Percentiles rank a stretch among this genome's conserved stretches.
Conservation (phyloP, 2,113 vertebrate genomes). For the Barnardius zonarius region DNA sequence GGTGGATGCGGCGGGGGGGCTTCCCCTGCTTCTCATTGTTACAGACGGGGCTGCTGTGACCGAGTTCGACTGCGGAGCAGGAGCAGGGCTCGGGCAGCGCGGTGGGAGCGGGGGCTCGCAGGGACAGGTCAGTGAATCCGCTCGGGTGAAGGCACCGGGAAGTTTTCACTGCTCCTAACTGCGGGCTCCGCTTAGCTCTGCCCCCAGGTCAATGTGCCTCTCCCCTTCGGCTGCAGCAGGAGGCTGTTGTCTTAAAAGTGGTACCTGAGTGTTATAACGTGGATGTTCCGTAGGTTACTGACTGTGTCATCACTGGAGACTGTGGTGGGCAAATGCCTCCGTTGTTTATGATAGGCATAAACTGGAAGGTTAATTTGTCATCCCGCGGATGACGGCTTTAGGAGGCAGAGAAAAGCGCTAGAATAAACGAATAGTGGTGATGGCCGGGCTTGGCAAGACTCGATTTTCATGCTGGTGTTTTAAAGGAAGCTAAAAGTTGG, state of each 20-base stretch:
- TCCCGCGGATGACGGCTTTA: not conserved
- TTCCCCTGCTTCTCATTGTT: fast-evolving
- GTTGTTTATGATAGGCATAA: not conserved
- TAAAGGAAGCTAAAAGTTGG: not conserved
- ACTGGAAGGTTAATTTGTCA: not conserved
- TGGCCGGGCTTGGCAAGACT: not conserved
- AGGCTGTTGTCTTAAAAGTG: not conserved
- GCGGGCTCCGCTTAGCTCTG: fast-evolving
- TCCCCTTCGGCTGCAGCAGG: fast-evolving
- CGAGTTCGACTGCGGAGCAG: fast-evolving
- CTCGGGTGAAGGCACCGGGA: fast-evolving
- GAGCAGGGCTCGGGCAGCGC: not conserved
- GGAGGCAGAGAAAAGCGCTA: not conserved
- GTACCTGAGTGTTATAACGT: fast-evolving
- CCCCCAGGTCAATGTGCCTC: not conserved
- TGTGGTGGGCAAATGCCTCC: not conserved
- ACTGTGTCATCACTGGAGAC: fast-evolving
- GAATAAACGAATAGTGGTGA: not conserved
- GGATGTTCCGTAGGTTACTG: fast-evolving
- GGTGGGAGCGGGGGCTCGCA: not conserved
- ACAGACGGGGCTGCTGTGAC: fast-evolving
- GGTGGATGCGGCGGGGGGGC: not conserved
- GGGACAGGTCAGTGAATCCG: not conserved
- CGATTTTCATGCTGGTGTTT: not conserved
- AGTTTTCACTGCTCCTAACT: fast-evolving